Base-by-base conservation (phyloP, 2,888 invertebrate species). In the Chymomyza procnemis region DNA sequence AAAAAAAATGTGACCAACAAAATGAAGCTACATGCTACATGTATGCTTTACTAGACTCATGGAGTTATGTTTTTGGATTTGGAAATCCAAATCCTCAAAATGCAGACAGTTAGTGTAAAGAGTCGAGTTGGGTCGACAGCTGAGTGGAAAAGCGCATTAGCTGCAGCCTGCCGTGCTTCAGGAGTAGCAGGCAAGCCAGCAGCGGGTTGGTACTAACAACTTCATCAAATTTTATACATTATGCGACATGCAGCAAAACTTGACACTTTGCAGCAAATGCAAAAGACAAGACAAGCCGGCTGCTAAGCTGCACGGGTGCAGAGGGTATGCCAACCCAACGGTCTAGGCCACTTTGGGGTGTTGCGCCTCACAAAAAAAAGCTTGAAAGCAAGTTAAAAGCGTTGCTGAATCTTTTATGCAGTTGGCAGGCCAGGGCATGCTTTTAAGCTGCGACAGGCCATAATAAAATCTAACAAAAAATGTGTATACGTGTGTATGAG, bases 201-300 rank as follows among this genome's bases (percentile, higher is more conserved):
- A 8, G 26, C 4, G 26, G 26, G 26, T 1, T 16, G 4, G 16
- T 50, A 48, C 47, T 22, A 70, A 73, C 68, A 85, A 87, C 87
- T 87, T 82, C 87, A 84, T 84, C 84, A 88, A 88, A 88, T 88
- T 88, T 87, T 76, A 73, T 78, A 88, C 77, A 80, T 88, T 87
- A 88, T 88, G 88, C 87, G 87, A 88, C 88, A 88, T 74, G 75
- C 70, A 64, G 79, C 70, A 79, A 64, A 79, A 79, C 78, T 79
- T 88, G 87, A 88, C 88, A 85, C 78, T 74, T 74, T 78, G 80
- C 78, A 76, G 75, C 69, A 73, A 74, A 72, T 70, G 75, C 67
- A 66, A 59, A 66, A 71, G 64, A 75, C 73, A 69, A 66, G 77
- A 77, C 76, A 76, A 70, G 71, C 69, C 67, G 62, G 71, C 69